Base-by-base conservation (phyloP, 1,140 invertebrate genomes). In the Helicoverpa armigera region DNA sequence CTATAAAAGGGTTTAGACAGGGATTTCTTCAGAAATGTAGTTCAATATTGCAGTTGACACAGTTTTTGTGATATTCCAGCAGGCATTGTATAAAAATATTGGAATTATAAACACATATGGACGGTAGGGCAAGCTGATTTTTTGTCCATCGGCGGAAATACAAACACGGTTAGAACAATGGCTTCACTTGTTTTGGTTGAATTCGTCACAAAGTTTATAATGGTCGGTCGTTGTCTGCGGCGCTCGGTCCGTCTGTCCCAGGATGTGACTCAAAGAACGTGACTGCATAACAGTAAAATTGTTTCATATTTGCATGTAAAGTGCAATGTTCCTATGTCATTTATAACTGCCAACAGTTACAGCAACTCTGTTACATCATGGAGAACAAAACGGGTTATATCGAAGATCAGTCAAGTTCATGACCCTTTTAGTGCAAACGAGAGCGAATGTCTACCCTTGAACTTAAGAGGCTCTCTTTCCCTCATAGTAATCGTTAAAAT, bases 141-240 rank as follows among this genome's bases (percentile, higher is more conserved):
- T 90, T 90, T 85, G 79, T 86, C 70, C 81, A 82, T 84, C 84
- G 83, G 72, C 89, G 92, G 91, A 92, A 92, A 89, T 90, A 85
- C 90, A 88, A 83, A 91, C 83, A 89, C 74, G 87, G 87, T 58
- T 82, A 76, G 84, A 89, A 93, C 92, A 93, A 93, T 93, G 90
- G 88, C 53, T 77, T 56, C 83, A 75, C 88, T 90, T 90, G 86
- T 90, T 91, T 89, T 88, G 86, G 87, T 82, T 81, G 82, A 83
- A 83, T 83, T 86, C 83, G 83, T 86, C 86, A 87, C 84, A 86
- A 90, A 83, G 81, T 89, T 87, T 85, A 85, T 87, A 88, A 88
- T 87, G 86, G 84, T 80, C 73, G 79, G 29, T 61, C 81, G 80
- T 88, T 83, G 86, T 89, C 83, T 86, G 86, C 75, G 4, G 51